phyloP scores from a whole-genome alignment of 2,888 invertebrate genomes.

The Drepanosiphum platanoidis region DNA sequence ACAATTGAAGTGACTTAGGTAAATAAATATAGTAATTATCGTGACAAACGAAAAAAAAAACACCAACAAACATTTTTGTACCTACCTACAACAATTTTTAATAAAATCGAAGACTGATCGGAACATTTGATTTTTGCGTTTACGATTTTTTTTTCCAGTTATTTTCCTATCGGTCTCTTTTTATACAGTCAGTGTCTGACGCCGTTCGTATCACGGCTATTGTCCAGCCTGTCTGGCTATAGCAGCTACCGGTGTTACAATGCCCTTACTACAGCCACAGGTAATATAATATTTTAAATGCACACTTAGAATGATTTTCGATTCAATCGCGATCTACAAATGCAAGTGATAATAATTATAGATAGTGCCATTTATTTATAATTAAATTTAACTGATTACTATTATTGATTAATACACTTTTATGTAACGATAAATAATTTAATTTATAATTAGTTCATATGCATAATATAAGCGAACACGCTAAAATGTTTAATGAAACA shows the following conservation, averaged over 20 bases:
- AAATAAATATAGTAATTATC: neutral
- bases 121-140: neutral
- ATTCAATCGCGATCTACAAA: neutral
- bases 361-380: too few relatives aligned
- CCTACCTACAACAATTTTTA: too few relatives aligned
- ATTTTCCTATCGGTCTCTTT: neutral
- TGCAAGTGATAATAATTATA: neutral
- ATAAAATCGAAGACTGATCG: neutral
- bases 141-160: neutral
- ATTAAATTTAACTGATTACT: neutral
- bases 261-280: conserved; percentile 17
- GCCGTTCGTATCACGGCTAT: neutral
- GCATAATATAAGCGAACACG: too few relatives aligned
- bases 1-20: neutral
- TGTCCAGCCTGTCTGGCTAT: neutral
- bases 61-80: neutral
- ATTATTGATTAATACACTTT: neutral
- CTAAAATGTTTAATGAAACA: too few relatives aligned
- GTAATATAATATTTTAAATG: conserved; percentile 22
- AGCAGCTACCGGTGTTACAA: neutral
- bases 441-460: neutral
- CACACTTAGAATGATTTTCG: neutral
- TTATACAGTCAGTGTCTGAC: neutral
- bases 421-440: neutral
- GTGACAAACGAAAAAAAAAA: neutral